A percentile compares a stretch with the other conserved stretches of the same genome.
Conservation (phyloP, 2,797 vertebrate species). For the Gadopsis marmoratus region DNA sequence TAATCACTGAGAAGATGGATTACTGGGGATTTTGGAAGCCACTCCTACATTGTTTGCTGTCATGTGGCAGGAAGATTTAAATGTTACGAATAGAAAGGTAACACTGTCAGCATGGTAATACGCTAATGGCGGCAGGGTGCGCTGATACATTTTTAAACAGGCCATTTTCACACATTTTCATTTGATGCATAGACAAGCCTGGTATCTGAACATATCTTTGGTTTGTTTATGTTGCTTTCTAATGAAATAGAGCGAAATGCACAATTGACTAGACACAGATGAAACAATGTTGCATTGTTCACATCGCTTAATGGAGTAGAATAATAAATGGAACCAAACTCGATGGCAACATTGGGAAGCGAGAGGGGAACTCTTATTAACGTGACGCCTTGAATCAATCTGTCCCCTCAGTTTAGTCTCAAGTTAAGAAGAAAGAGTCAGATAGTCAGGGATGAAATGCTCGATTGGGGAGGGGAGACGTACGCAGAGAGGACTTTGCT, state of each 20-base stretch:
- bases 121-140: slow-evolving; percentile 24
- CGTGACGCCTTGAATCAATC: slow-evolving; percentile 54
- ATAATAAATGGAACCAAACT: slow-evolving; percentile 37
- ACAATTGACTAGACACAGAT: slow-evolving; percentile 18
- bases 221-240: slow-evolving; percentile 29
- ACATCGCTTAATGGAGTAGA: background rate
- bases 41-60: slow-evolving; percentile 67
- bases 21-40: slow-evolving; percentile 67
- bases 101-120: slow-evolving; percentile 54
- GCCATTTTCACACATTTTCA: slow-evolving; percentile 32
- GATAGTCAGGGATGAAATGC: slow-evolving; percentile 65
- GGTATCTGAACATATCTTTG: background rate
- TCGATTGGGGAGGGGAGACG: slow-evolving; percentile 47
- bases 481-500: slow-evolving; percentile 73
- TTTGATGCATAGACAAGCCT: slow-evolving; percentile 2
- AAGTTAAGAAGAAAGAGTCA: slow-evolving; percentile 41
- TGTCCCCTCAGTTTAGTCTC: slow-evolving; percentile 46
- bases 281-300: slow-evolving; percentile 7
- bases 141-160: slow-evolving; percentile 32
- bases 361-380: slow-evolving; percentile 40
- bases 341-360: slow-evolving; percentile 36
- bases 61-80: slow-evolving; percentile 61
- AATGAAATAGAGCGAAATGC: slow-evolving; percentile 11
- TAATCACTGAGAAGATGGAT: slow-evolving; percentile 73
- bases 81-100: slow-evolving; percentile 62